Base-by-base conservation (phyloP, 1,140 invertebrate species). In the Cheumatopsyche charites region DNA sequence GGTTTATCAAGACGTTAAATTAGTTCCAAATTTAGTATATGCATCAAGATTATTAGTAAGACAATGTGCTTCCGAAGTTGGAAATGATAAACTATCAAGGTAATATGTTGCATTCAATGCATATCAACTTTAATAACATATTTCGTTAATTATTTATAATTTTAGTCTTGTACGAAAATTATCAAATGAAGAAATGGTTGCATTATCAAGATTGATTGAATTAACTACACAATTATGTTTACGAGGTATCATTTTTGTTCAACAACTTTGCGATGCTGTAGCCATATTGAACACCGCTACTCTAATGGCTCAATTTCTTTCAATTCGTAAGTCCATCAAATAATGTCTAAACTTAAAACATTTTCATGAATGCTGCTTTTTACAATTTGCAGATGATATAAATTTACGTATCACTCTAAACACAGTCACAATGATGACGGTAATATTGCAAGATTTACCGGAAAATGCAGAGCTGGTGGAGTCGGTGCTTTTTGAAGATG, bases 241-340 rank as follows among this genome's bases (percentile, higher is more conserved):
- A 76, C 80, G 86, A 12, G 86, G 90, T 29, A 86, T 89, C 23
- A 86, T 88, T 66, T 94, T 92, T 79, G 85, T 93, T 0, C 85
- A 86, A 0, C 92, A 94, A 77, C 90, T 94, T 77, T 94, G 91
- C 77, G 90, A 93, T 71, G 88, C 91, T 1, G 82, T 93, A 25
- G 86, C 87, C n/a, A 86, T 91, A 36, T 82, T 92, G 21, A 86
- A 88, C 63, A 88, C 86, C 1, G 83, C 84, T 70, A 77, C 82
- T 7, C 79, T 88, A 4, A 84, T 89, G 67, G 85, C 85, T 1
- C 78, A 79, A 21, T 84, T 89, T 42, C 78, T 90, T 4, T 80
- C 78, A 3, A 80, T 85, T 19, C 83, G 87, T 88, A 78, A 80
- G 85, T 77, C 29, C 21, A 15, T 29, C 1, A 23, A 29, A 12